Percentiles rank a stretch among this genome's conserved stretches.
These are phyloP conservation scores for Phasia obesa DNA, from an alignment of 2,888 invertebrate species.

Conservation along the genomic window DNA sequence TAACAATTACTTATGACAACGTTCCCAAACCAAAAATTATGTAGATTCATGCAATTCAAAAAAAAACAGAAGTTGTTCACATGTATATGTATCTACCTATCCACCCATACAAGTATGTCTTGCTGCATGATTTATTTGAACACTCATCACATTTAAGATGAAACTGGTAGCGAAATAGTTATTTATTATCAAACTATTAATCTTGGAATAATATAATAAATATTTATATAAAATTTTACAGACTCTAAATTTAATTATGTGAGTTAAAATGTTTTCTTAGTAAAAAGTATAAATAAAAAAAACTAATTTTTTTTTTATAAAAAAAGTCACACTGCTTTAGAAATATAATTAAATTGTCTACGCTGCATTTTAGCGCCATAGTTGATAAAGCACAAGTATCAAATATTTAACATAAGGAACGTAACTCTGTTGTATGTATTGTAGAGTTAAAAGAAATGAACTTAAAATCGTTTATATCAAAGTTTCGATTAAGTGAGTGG, in stretches of 20 bases:
- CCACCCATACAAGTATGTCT: no score
- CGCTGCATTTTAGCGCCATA: slow-evolving; percentile 42
- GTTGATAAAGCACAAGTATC: background rate
- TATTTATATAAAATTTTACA: background rate
- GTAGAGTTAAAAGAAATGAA: no score
- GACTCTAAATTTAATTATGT: slow-evolving; percentile 25
- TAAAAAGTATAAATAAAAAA: background rate
- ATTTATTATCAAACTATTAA: slow-evolving; percentile 36
- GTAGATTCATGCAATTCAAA: no score
- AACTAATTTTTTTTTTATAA: background rate
- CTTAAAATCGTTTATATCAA: no score
- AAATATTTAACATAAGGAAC: background rate
- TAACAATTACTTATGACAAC: no score
- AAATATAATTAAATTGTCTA: slow-evolving; percentile 20
- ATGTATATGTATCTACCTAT: no score
- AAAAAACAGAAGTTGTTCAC: no score
- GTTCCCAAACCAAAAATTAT: no score
- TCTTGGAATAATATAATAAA: background rate
- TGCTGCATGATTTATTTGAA: background rate
- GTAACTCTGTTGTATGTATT: background rate
- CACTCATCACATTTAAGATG: background rate
- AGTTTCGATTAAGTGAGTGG: background rate
- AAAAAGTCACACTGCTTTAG: slow-evolving; percentile 27
- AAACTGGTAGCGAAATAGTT: slow-evolving; percentile 29
- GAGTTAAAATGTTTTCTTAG: background rate